These are phyloP conservation scores for Apis dorsata DNA, from an alignment of 1,140 invertebrate genomes.

Conservation along the genomic window DNA sequence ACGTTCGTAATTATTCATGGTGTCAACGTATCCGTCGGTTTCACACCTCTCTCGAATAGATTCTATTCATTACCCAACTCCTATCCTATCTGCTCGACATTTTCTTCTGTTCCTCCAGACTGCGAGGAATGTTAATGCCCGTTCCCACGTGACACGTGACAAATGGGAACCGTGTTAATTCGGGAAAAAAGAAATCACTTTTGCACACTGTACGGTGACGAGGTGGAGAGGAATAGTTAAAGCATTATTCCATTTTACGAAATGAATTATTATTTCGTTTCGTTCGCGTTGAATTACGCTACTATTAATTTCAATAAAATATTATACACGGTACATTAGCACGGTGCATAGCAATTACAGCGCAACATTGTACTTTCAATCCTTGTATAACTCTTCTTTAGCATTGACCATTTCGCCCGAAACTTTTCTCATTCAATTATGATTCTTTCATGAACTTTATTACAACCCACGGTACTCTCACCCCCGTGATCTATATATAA, in stretches of 20 bases:
- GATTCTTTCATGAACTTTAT: constrained; percentile 31
- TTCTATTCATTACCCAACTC: constrained; percentile 59
- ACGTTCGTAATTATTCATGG: constrained; percentile 65
- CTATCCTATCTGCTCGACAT: constrained; percentile 38
- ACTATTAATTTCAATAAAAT: too few species aligned
- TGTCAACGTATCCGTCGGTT: constrained; percentile 56
- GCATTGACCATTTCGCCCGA: constrained; percentile 5
- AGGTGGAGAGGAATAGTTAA: not conserved
- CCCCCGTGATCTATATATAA: not conserved
- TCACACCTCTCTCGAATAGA: constrained; percentile 45
- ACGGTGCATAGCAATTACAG: too few species aligned
- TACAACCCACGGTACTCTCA: constrained; percentile 29
- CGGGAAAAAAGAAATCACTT: constrained; percentile 5
- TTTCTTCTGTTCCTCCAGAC: constrained; percentile 34
- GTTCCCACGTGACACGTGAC: constrained; percentile 21
- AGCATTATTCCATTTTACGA: too few species aligned
- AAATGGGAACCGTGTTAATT: constrained; percentile 20
- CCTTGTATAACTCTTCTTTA: constrained; percentile 16
- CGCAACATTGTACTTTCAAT: not conserved
- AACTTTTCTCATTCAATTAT: constrained; percentile 41
- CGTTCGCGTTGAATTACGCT: too few species aligned
- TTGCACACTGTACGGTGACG: not conserved
- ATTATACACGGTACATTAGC: too few species aligned
- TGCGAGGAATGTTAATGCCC: constrained; percentile 46
- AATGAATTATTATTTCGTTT: too few species aligned